Evolutionary conservation across 2,888 invertebrate species (phyloP).

Genomic region (Epirrhoe alternata): DNA sequence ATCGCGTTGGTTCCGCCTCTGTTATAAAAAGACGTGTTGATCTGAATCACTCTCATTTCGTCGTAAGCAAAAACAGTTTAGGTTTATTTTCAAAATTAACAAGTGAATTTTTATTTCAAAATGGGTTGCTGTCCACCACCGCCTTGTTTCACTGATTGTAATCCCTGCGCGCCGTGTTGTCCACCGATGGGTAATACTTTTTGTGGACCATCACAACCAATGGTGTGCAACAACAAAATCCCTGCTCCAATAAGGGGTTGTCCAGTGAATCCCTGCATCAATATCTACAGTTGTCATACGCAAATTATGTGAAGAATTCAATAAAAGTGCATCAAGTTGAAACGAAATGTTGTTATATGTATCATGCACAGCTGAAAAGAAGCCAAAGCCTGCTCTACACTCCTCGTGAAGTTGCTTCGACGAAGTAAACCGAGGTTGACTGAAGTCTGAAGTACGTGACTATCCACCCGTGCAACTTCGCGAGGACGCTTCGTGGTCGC

Average conservation of each 20-base stretch:
- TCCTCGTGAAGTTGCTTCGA: too few species aligned
- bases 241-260: constrained; percentile 57
- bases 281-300: constrained; percentile 79
- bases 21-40: constrained; percentile 54
- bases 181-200: constrained; percentile 5
- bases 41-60: constrained; percentile 42
- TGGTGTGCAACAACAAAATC: constrained; percentile 52
- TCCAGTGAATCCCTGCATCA: constrained; percentile 72
- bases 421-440: too few species aligned
- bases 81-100: constrained; percentile 37
- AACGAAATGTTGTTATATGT: too few species aligned
- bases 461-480: too few species aligned
- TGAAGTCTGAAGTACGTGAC: too few species aligned
- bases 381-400: neutral
- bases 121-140: constrained; percentile 42
- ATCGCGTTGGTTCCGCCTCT: constrained; percentile 45
- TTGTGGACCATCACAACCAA: constrained; percentile 46
- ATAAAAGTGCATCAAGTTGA: neutral
- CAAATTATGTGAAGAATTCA: constrained; percentile 66
- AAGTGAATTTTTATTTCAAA: constrained; percentile 37
- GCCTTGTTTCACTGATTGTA: constrained; percentile 9
- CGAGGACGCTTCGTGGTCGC: too few species aligned
- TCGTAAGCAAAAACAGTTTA: constrained; percentile 31
- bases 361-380: neutral
- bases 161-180: constrained; percentile 5